Conservation (phyloP, 2,113 vertebrate species). For the Alouatta palliata region DNA sequence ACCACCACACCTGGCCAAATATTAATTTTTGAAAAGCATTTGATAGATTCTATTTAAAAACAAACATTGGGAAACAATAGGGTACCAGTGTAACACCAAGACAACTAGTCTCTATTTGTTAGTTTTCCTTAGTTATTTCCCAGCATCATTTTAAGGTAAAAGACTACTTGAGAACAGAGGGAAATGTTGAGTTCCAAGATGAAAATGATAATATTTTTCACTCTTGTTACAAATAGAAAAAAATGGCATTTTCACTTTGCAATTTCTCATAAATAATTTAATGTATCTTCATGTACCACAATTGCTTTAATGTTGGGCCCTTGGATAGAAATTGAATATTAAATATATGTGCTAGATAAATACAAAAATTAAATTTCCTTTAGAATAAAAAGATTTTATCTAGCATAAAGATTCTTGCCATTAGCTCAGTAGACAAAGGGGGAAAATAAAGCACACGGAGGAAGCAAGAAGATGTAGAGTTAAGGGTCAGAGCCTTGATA, state of each 20-base stretch:
- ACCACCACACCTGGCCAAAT: neutral
- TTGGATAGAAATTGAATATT: constrained; percentile 40
- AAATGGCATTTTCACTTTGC: constrained; percentile 63
- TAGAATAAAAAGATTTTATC: constrained; percentile 19
- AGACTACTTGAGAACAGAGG: neutral
- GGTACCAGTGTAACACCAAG: neutral
- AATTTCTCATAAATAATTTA: constrained; percentile 60
- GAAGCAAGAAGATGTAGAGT: neutral
- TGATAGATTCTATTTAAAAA: neutral
- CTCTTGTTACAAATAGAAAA: constrained; percentile 21
- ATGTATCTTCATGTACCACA: constrained; percentile 50
- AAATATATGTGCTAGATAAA: constrained; percentile 37
- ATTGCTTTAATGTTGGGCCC: constrained; percentile 32
- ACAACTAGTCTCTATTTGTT: neutral
- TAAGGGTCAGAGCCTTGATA: constrained; percentile 2
- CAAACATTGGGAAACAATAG: neutral
- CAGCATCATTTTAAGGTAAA: constrained; percentile 36
- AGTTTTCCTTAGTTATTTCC: constrained; percentile 44
- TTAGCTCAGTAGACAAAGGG: constrained; percentile 18
- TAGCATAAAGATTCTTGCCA: constrained; percentile 5
- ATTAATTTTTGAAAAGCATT: neutral
- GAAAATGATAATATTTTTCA: constrained; percentile 55
- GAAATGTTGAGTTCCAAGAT: constrained; percentile 51
- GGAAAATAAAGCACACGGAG: neutral
- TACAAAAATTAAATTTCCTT: constrained; percentile 61